Evolutionary conservation across 2,888 invertebrate genomes (phyloP).

Genomic region (Nemapogon koenigi): DNA sequence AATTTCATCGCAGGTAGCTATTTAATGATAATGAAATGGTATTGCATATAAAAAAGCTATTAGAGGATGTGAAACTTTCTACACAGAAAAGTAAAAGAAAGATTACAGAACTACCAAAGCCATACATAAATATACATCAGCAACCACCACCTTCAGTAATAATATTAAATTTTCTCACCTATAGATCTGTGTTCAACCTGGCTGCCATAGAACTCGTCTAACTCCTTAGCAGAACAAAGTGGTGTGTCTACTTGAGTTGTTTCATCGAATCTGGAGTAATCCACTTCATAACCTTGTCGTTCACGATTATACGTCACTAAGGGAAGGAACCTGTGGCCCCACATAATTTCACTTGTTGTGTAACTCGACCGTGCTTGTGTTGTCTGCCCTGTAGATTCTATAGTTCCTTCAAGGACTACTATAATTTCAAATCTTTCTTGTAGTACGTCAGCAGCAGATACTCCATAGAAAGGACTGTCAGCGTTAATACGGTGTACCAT

Average conservation of each 20-base stretch:
- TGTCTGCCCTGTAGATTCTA: constrained; percentile 81
- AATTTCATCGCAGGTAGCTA: too few relatives aligned
- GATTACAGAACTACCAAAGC: too few relatives aligned
- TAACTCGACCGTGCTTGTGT: constrained; percentile 80
- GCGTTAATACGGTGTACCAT: constrained; percentile 87
- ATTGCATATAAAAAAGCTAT: too few relatives aligned
- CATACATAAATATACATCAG: too few relatives aligned
- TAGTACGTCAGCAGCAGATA: constrained; percentile 83
- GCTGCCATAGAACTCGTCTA: constrained; percentile 69
- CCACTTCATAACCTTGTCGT: constrained; percentile 76
- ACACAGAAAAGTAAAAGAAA: too few relatives aligned
- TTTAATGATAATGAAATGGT: too few relatives aligned
- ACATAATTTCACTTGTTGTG: constrained; percentile 77
- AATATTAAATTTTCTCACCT: constrained; percentile 48
- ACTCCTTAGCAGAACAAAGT: constrained; percentile 72
- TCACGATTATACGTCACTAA: constrained; percentile 79
- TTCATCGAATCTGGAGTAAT: constrained; percentile 83
- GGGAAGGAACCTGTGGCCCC: constrained; percentile 81
- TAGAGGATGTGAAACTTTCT: too few relatives aligned
- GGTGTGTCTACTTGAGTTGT: constrained; percentile 82
- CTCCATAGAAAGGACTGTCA: constrained; percentile 82
- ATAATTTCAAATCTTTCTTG: constrained; percentile 84
- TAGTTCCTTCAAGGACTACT: constrained; percentile 82
- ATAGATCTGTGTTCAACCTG: constrained; percentile 62
- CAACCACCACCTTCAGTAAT: too few relatives aligned